Conservation (phyloP, 2,797 vertebrate species). For the Scolopax bukidnonensis region DNA sequence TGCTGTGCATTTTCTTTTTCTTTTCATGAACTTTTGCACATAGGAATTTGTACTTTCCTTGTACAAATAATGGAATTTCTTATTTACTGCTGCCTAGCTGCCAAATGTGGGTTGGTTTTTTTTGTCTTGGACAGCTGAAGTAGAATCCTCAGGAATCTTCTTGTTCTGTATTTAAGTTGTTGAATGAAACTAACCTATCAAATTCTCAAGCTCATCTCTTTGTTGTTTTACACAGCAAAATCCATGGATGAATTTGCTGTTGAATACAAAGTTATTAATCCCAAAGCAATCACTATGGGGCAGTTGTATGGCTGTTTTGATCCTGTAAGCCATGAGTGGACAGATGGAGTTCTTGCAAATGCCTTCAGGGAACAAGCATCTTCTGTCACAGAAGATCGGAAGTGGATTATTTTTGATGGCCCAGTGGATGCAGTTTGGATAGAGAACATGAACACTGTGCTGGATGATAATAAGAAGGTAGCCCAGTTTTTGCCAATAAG, state of each 20-base stretch:
- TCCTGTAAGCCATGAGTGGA: conserved; percentile 92
- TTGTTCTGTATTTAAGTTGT: neutral
- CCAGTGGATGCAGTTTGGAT: conserved; percentile 97
- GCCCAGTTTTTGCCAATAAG: neutral
- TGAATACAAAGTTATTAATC: conserved; percentile 89
- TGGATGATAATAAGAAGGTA: conserved; percentile 98
- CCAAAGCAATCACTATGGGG: conserved; percentile 94
- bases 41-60: neutral
- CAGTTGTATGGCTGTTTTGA: conserved; percentile 94
- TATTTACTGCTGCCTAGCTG: neutral
- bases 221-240: conserved; percentile 70
- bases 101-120: accelerated
- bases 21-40: neutral
- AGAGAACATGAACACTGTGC: conserved; percentile 96
- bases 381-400: conserved; percentile 82
- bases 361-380: conserved; percentile 88
- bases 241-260: conserved; percentile 90
- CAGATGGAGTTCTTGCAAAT: conserved; percentile 89
- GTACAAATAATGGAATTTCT: neutral
- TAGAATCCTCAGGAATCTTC: neutral
- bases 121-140: neutral
- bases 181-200: neutral
- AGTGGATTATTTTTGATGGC: conserved; percentile 97
- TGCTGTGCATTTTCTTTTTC: neutral
- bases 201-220: neutral